Evolutionary conservation across 2,113 vertebrate species (phyloP).

Genomic region (Rhadina sibilatrix): DNA sequence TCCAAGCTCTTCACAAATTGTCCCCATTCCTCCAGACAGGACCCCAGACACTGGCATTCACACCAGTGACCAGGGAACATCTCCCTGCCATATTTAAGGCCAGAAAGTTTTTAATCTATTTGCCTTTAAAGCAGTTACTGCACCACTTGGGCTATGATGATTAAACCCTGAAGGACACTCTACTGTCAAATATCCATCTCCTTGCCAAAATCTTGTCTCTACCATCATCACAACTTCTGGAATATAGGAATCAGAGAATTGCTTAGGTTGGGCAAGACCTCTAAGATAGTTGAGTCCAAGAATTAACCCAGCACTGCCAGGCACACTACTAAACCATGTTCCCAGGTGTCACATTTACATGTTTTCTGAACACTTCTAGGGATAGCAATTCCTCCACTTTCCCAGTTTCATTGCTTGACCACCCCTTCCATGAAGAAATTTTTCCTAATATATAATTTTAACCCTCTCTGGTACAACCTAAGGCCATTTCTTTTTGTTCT

Average conservation of each 20-base stretch:
- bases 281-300: background rate
- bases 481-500: background rate
- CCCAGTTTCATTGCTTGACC: background rate
- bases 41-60: background rate
- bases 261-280: background rate
- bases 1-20: background rate
- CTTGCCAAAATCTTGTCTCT: background rate
- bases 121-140: background rate
- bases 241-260: background rate
- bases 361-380: background rate
- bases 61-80: background rate
- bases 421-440: background rate
- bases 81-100: background rate
- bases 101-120: fast-evolving
- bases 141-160: background rate
- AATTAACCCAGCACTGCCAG: background rate
- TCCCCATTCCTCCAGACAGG: background rate
- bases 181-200: background rate
- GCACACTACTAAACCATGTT: background rate
- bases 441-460: background rate
- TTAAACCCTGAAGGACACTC: background rate
- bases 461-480: background rate
- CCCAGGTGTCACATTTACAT: background rate
- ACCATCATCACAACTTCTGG: background rate
- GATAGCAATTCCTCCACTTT: background rate